phyloP scores from a whole-genome alignment of 2,113 vertebrate species.

The Mobula hypostoma region DNA sequence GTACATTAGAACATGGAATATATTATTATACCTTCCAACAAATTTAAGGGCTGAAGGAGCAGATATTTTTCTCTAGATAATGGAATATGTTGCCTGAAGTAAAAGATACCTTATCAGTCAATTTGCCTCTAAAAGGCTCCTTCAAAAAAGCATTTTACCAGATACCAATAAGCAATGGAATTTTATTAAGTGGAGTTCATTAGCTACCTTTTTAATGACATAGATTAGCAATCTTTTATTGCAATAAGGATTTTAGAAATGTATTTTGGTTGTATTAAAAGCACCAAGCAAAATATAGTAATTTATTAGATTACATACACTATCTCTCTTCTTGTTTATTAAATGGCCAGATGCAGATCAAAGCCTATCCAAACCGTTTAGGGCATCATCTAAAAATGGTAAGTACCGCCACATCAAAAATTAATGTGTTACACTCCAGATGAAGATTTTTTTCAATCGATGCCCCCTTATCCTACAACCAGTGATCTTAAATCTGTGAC shows the following conservation, averaged over 20 bases:
- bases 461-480: too few species aligned
- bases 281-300: not conserved
- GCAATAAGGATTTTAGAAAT: too few species aligned
- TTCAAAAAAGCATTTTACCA: not conserved
- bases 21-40: not conserved
- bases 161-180: not conserved
- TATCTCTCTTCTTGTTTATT: not conserved
- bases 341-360: not conserved
- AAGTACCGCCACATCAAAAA: not conserved
- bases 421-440: not conserved
- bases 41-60: not conserved
- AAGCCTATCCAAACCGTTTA: not conserved
- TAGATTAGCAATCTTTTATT: not conserved
- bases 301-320: not conserved
- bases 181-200: not conserved
- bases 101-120: not conserved
- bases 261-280: not conserved
- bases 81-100: not conserved
- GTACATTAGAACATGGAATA: not conserved
- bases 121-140: not conserved
- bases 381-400: not conserved
- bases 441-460: too few species aligned
- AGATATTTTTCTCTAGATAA: not conserved
- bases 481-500: too few species aligned
- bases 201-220: not conserved